A percentile compares a stretch with the other conserved stretches of the same genome.
Conservation (phyloP, 2,797 vertebrate genomes). For the Rhinichthys osculus region DNA sequence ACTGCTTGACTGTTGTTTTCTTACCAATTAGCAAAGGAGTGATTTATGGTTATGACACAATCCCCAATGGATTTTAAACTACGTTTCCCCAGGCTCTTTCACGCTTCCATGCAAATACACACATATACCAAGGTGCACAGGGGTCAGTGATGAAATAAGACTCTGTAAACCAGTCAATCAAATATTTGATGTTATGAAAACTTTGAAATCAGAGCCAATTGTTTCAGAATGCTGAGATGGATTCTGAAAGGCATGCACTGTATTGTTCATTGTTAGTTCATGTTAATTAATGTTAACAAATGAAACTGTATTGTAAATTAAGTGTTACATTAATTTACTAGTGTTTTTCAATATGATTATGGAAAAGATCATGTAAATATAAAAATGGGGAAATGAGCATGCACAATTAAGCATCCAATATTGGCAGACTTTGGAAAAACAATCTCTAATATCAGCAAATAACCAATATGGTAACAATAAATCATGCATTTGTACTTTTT, state of each 20-base stretch:
- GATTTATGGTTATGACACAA: slow-evolving; percentile 96
- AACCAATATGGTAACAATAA: neutral
- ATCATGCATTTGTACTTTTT: neutral
- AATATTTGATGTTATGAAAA: neutral
- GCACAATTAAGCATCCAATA: neutral
- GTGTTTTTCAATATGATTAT: neutral
- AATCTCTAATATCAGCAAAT: neutral
- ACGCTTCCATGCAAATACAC: slow-evolving; percentile 51
- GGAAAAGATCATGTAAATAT: neutral
- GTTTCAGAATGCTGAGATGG: slow-evolving; percentile 2
- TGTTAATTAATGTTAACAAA: neutral
- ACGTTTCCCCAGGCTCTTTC: slow-evolving; percentile 69
- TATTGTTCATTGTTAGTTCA: neutral
- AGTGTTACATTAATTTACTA: neutral
- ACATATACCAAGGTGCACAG: slow-evolving; percentile 48
- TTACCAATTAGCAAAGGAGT: slow-evolving; percentile 98
- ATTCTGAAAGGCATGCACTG: neutral
- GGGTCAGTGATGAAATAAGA: slow-evolving; percentile 23
- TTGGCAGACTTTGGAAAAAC: neutral
- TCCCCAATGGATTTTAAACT: slow-evolving; percentile 83
- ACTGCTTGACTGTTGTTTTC: slow-evolving; percentile 99
- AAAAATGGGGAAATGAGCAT: neutral
- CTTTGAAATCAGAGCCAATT: slow-evolving; percentile 5
- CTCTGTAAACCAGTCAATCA: neutral
- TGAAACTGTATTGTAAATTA: neutral